Evolutionary conservation across 2,888 invertebrate genomes (phyloP).

Genomic region (Branchipolynoe longqiensis): DNA sequence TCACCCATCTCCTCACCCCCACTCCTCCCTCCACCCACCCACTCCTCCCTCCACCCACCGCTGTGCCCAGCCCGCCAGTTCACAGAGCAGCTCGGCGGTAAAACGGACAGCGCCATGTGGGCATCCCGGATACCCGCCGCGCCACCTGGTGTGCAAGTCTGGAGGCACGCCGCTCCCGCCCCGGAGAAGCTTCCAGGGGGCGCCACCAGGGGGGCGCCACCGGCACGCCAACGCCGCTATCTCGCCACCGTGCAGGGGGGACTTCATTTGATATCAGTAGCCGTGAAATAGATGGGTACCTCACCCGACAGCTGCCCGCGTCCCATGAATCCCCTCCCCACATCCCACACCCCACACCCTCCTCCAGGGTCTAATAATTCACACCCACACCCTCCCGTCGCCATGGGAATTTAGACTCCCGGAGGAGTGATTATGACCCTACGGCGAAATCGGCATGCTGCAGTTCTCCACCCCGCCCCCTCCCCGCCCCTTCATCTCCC

Average conservation of each 20-base stretch:
- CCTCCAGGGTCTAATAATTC: too few species aligned
- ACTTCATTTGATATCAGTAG: slow-evolving; percentile 51
- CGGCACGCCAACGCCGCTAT: slow-evolving; percentile 1
- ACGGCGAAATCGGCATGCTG: slow-evolving; percentile 33
- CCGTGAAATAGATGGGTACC: slow-evolving; percentile 34
- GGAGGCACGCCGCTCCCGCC: background rate
- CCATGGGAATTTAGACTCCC: slow-evolving; percentile 28
- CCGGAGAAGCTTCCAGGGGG: background rate
- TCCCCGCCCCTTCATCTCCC: background rate
- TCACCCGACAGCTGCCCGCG: background rate
- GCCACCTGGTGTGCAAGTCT: slow-evolving; percentile 10
- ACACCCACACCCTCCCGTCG: too few species aligned
- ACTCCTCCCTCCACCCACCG: too few species aligned
- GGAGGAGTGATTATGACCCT: slow-evolving; percentile 48
- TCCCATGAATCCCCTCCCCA: background rate
- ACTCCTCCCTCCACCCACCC: too few species aligned
- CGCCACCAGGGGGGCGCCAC: background rate
- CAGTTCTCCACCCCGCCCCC: background rate
- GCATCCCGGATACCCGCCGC: background rate
- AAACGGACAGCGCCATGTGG: too few species aligned
- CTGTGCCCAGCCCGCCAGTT: too few species aligned
- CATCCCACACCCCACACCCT: background rate
- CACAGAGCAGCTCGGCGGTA: too few species aligned
- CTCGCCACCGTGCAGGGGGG: slow-evolving; percentile 29
- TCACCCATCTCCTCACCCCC: too few species aligned